Evolutionary conservation across 2,888 invertebrate genomes (phyloP).

Genomic region (Drepana falcataria): DNA sequence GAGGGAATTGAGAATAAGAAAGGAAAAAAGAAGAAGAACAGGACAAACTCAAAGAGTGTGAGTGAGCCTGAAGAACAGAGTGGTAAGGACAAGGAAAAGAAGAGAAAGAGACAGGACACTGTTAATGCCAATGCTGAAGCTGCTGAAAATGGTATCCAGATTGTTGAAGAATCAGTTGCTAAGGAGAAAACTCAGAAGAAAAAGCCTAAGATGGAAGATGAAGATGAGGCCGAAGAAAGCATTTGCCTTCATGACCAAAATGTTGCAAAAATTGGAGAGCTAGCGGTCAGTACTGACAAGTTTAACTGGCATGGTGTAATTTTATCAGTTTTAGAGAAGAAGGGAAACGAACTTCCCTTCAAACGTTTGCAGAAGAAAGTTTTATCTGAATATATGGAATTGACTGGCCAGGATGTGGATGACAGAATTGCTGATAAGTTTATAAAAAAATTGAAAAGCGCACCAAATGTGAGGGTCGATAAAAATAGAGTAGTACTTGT

Average conservation of each 20-base stretch:
- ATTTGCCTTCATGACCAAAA: slow-evolving; percentile 67
- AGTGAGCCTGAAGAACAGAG: slow-evolving; percentile 37
- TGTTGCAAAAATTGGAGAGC: slow-evolving; percentile 62
- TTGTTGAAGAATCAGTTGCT: slow-evolving; percentile 24
- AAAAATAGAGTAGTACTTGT: slow-evolving; percentile 78
- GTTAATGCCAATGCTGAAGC: slow-evolving; percentile 38
- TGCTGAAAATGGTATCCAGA: slow-evolving; percentile 18
- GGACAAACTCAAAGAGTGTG: slow-evolving; percentile 40
- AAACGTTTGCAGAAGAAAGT: slow-evolving; percentile 89
- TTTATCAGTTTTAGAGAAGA: slow-evolving; percentile 66
- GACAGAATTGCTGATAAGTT: slow-evolving; percentile 85
- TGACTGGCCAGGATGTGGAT: slow-evolving; percentile 69
- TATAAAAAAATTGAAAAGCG: slow-evolving; percentile 84
- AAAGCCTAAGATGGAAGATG: slow-evolving; percentile 51
- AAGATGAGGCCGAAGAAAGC: slow-evolving; percentile 51
- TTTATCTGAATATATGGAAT: slow-evolving; percentile 79
- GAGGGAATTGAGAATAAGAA: slow-evolving; percentile 49
- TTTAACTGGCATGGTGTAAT: slow-evolving; percentile 76
- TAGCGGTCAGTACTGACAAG: slow-evolving; percentile 43
- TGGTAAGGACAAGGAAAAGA: slow-evolving; percentile 56
- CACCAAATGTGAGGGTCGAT: slow-evolving; percentile 79
- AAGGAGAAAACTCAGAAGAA: slow-evolving; percentile 50
- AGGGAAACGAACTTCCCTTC: slow-evolving; percentile 81
- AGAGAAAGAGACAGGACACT: slow-evolving; percentile 64
- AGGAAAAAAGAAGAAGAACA: slow-evolving; percentile 65